Conservation (phyloP, 2,113 vertebrate species). For the Zosterops borbonicus region DNA sequence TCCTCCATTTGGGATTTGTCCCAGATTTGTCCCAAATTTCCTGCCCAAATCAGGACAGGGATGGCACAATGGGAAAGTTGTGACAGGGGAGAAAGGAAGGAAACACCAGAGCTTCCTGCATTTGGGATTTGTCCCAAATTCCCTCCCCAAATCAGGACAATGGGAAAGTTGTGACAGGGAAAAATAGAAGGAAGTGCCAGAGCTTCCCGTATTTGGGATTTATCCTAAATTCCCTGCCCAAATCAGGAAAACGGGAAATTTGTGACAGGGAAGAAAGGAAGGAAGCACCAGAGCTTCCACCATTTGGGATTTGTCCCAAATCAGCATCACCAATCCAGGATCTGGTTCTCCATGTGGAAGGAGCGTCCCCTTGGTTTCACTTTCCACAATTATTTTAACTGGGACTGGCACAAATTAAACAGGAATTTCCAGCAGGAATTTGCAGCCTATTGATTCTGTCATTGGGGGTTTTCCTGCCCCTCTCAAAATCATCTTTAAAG, state of each 20-base stretch:
- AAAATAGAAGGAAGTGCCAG: too few species aligned
- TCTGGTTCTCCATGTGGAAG: background rate
- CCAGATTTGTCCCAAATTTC: background rate
- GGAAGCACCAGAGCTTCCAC: background rate
- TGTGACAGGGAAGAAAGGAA: background rate
- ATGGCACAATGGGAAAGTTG: background rate
- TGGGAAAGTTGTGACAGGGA: background rate
- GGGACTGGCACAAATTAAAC: constrained; percentile 61
- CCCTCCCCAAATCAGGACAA: background rate
- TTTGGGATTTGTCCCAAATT: background rate
- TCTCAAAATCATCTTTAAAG: constrained; percentile 70
- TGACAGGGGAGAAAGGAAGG: too few species aligned
- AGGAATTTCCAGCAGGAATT: constrained; percentile 31
- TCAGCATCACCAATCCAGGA: background rate
- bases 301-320: background rate
- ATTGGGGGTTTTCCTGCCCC: background rate
- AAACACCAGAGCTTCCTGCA: background rate
- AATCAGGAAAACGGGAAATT: background rate
- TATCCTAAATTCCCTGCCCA: background rate
- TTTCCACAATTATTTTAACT: constrained; percentile 35
- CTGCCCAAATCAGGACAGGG: background rate
- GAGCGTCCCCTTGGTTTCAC: background rate
- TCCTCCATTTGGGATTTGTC: too few species aligned
- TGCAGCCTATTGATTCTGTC: constrained; percentile 65
- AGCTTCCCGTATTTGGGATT: background rate